Base-by-base conservation (phyloP, 2,888 invertebrate genomes). In the Zele albiditarsus region DNA sequence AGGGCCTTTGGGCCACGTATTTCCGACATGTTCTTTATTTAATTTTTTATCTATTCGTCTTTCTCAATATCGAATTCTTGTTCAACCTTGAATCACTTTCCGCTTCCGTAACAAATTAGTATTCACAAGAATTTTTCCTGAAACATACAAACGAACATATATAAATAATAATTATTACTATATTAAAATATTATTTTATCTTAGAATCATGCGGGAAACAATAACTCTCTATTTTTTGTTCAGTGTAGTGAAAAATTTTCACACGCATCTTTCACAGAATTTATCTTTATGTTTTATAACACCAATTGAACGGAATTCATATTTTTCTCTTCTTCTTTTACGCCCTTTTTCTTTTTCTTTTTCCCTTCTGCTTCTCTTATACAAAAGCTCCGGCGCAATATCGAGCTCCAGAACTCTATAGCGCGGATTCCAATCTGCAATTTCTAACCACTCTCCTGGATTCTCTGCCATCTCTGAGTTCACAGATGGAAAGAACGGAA, bases 1-100 rank as follows among this genome's bases (percentile, higher is more conserved):
- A 98, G 90, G 79, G 96, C 97, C 91, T 96, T 97, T 85, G 97
- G 96, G 80, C 97, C 97, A 85, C 94, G 93, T 86, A 94, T 92
- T 90, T 96, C 96, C 80, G 94, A 93, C 96, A 96, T 96, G 85
- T 84, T 84, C 57, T 12, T 49, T 25, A 53, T 23, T 58, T 74
- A 60, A 65, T 71, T 12, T 58, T 46, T 33, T 63, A 8, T 31
- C 16, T 16, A 42, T 49, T 27, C 28, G 70, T 74, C 60, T 68
- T 69, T 63, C 49, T n/a, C 8, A 38, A 38, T 12, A 12, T 38
- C 12, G 12, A n/a, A 16, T 25, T 62, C 14, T 53, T 20, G 53
- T 23, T 4, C n/a, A 20, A 53, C 4, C n/a, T 53, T n/a, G 12
- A 53, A 53, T 53, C 46, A n/a, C n/a, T 20, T 53, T 20, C 4